Percentiles rank a stretch among this genome's conserved stretches.
Conservation (phyloP, 2,113 vertebrate genomes). For the Ivindomyrus marchei region DNA sequence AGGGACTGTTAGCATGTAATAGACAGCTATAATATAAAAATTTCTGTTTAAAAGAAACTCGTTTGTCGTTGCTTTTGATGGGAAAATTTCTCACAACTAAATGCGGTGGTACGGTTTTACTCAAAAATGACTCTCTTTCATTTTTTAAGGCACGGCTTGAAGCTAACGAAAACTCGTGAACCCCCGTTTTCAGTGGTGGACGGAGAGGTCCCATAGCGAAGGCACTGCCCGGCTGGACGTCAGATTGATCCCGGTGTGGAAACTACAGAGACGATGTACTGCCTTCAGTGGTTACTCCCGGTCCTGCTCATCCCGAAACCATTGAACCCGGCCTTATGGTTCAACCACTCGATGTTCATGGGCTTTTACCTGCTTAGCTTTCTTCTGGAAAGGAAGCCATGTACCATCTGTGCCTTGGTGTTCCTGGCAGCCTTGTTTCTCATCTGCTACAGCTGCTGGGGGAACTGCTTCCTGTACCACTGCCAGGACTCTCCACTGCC, state of each 20-base stretch:
- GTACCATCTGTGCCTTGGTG: slow-evolving; percentile 98
- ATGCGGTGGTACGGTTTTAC: background rate
- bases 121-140: background rate
- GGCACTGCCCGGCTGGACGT: slow-evolving; percentile 15
- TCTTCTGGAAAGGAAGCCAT: slow-evolving; percentile 96
- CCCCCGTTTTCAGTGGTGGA: slow-evolving; percentile 20
- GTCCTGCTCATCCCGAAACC: slow-evolving; percentile 98
- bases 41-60: background rate
- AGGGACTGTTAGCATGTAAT: background rate
- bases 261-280: slow-evolving; percentile 74
- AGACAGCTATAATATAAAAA: background rate
- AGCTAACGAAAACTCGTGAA: slow-evolving; percentile 20
- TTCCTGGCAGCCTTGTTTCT: slow-evolving; percentile 95
- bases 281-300: slow-evolving; percentile 95
- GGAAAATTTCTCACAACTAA: background rate
- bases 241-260: slow-evolving; percentile 19
- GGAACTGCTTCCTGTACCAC: slow-evolving; percentile 98
- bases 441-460: slow-evolving; percentile 99
- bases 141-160: slow-evolving; percentile 32
- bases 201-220: slow-evolving; percentile 19
- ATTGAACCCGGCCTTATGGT: slow-evolving; percentile 95
- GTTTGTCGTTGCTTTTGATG: background rate
- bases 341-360: slow-evolving; percentile 99
- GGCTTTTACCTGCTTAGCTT: slow-evolving; percentile 99
- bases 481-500: slow-evolving; percentile 86